Conservation (phyloP, 2,797 vertebrate species). For the Liasis olivaceus region DNA sequence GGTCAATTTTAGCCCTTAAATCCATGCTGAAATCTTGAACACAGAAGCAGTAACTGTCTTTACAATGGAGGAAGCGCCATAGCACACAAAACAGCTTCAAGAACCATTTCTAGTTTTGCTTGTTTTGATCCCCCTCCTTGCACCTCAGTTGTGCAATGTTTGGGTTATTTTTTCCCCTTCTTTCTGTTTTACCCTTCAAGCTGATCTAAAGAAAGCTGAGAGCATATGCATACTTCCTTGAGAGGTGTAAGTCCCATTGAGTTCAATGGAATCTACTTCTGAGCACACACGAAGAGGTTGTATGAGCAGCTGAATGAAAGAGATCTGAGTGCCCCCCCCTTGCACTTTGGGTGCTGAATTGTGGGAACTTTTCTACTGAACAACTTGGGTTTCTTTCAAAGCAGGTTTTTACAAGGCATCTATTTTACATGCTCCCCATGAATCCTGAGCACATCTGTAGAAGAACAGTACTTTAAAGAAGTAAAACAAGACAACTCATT, state of each 20-base stretch:
- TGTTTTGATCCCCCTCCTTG: background rate
- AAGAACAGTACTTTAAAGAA: background rate
- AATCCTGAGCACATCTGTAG: background rate
- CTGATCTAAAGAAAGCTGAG: background rate
- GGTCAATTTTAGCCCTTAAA: background rate
- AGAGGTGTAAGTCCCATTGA: background rate
- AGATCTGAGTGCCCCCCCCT: background rate
- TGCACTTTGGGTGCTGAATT: accelerated
- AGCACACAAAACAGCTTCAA: background rate
- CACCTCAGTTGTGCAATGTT: background rate
- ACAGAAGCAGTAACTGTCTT: background rate
- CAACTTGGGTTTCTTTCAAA: accelerated
- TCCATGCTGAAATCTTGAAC: background rate
- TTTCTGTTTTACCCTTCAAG: background rate
- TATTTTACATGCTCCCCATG: background rate
- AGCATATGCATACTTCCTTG: background rate
- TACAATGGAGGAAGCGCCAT: background rate
- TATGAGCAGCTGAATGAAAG: background rate
- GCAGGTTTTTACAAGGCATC: accelerated
- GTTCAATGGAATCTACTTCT: background rate
- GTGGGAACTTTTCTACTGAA: accelerated
- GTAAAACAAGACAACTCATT: background rate
- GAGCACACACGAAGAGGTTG: background rate
- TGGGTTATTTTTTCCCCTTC: too few species aligned
- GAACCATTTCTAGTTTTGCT: background rate